A percentile compares a stretch with the other conserved stretches of the same genome.
phyloP scores from a whole-genome alignment of 2,888 invertebrate genomes.

The Dynastes tityus region DNA sequence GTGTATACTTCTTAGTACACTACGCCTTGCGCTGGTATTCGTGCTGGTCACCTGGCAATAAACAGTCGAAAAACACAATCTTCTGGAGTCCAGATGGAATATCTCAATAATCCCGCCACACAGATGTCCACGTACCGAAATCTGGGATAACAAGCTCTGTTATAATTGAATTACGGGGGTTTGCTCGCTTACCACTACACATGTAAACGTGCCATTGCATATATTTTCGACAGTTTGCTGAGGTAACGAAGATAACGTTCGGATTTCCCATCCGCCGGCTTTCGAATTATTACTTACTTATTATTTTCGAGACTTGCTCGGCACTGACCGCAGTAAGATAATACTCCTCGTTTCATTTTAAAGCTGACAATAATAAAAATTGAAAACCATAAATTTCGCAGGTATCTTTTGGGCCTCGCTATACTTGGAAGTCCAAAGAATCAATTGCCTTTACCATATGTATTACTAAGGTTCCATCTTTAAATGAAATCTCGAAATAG shows the following conservation, averaged over 20 bases:
- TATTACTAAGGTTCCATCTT: too few species aligned
- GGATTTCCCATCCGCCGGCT: background rate
- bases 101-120: background rate
- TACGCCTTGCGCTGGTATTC: background rate
- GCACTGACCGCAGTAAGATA: too few species aligned
- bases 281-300: too few species aligned
- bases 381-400: too few species aligned
- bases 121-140: conserved; percentile 32
- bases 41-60: conserved; percentile 33
- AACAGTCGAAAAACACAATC: conserved; percentile 20
- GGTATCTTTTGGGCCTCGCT: too few species aligned
- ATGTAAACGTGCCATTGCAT: conserved; percentile 32
- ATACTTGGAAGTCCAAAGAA: too few species aligned
- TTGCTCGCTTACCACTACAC: conserved; percentile 11
- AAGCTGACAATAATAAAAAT: too few species aligned
- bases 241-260: conserved; percentile 23
- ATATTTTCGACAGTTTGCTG: background rate
- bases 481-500: too few species aligned
- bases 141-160: conserved; percentile 25
- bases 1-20: too few species aligned
- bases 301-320: too few species aligned
- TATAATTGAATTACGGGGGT: conserved; percentile 22
- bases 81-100: conserved; percentile 38
- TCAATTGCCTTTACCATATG: too few species aligned
- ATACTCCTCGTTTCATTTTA: too few species aligned